Base-by-base conservation (phyloP, 2,113 vertebrate genomes). In the Xenotilapia leptura region DNA sequence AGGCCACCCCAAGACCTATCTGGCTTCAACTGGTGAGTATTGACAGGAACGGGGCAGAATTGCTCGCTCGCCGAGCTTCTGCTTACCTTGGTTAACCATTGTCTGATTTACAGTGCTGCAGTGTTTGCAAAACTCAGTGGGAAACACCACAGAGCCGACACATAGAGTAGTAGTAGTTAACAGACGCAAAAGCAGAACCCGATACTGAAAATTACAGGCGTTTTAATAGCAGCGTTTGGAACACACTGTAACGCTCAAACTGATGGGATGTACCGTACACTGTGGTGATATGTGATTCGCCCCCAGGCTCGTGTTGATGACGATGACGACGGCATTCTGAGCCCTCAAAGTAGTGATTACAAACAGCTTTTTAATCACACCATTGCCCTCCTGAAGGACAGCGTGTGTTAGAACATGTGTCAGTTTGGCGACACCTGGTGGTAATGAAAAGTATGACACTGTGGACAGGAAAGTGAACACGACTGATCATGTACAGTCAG, bases 21-120 rank as follows among this genome's bases (percentile, higher is more conserved):
- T 11, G 82, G 23, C 28, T 94, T 94, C 82, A 90, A 21, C 73
- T 97, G 96, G 96, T 97, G 89, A 92, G 94, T 93, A 36, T n/a
- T 1, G 60, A 31, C 65, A 38, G n/a, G 12, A 83, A 82, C 17
- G 45, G 8, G 10, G 51, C 73, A 53, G 9, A 80, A 79, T 65
- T 15, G 82, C 33, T 58, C 9, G 26, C 47, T 62, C 53, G 9
- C 6, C 6, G n/a, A 58, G 40, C 36, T 38, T 28, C 68, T 33
- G 26, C 17, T 11, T 58, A 45, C 2, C 19, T 21, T 33, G 73
- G 45, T 77, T 77, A 51, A 77, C 45, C 28, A 26, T 2, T 10
- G 23, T 19, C 56, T 11, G 5, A 40, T 26, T 68, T 68, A 68
- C 62, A 68, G 55, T 73, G 12, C 23, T 49, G 28, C 42, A 75